Evolutionary conservation across 1,140 invertebrate species (phyloP), one percentile per base, ranked within the genome.

Genomic region (Pseudobourletiella spinata): DNA sequence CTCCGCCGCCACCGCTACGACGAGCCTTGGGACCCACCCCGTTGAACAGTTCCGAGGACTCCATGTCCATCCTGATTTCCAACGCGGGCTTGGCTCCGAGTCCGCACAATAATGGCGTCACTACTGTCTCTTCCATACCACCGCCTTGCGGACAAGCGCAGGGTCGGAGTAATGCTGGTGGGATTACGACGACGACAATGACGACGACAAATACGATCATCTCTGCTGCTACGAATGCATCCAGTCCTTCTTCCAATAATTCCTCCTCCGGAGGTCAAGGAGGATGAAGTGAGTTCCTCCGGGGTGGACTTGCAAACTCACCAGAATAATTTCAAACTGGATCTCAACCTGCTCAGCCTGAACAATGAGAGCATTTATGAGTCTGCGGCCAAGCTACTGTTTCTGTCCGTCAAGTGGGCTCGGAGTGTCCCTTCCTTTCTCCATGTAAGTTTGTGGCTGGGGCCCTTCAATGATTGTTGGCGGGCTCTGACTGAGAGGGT

Each of bases 321-420:
- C 44, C 44, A 20, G n/a, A 58, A 16, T 20, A 56, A 59, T 26
- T 54, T 61, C 29, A 61, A 56, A 51, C 59, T 57, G 32, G 65
- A 60, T 22, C 29, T 63, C 16, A 64, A 63, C 24, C 30, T 59
- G 24, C 60, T 63, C 62, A 54, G 26, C 30, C 24, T 51, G 32
- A 60, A 35, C 44, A 48, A 75, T 35, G 85, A 88, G 69, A 82
- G 80, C 59, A 75, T 84, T 15, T 86, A 87, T 70, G 85, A 88
- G 71, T 83, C 83, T 1, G 84, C 86, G 1, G 84, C 86, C 1
- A 87, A 87, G 72, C 72, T 91, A n/a, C 75, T 92, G 8, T 85
- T 87, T 69, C 73, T 87, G 1, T 80, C 84, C 0, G 81, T 91
- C 3, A 84, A 87, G 29, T 89, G 88, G 85, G 82, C 87, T 0